These are phyloP conservation scores for Erpobdella octoculata DNA, from an alignment of 2,888 invertebrate genomes.

Conservation along the genomic window DNA sequence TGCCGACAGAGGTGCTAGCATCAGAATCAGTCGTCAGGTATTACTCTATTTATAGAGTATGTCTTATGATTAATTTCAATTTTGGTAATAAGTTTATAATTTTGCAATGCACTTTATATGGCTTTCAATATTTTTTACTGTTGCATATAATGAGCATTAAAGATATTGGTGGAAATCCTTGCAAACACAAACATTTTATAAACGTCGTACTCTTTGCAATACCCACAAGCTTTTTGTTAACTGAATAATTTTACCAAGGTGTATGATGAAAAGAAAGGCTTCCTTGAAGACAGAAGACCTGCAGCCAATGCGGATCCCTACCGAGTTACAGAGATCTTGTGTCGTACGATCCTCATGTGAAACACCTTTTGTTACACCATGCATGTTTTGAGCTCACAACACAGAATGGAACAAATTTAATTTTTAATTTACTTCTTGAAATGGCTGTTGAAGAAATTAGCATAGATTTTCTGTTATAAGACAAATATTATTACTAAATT, in stretches of 20 bases:
- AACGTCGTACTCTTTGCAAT: background rate
- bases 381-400: no score
- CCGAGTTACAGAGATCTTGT: constrained; percentile 44
- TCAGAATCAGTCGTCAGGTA: constrained; percentile 75
- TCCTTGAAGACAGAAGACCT: constrained; percentile 79
- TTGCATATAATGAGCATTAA: background rate
- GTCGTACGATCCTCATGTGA: constrained; percentile 4
- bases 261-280: constrained; percentile 78
- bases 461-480: no score
- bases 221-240: no score
- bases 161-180: background rate
- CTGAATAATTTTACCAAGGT: constrained; percentile 31
- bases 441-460: no score
- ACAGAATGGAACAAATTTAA: no score
- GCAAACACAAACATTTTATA: no score
- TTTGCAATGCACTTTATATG: background rate
- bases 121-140: background rate
- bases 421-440: no score
- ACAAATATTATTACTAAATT: no score
- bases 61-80: no score
- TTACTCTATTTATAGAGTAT: no score
- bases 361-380: no score
- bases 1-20: constrained; percentile 85
- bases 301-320: constrained; percentile 53
- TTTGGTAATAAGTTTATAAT: background rate